Percentiles rank a stretch among this genome's conserved stretches.
Conservation (phyloP, 2,113 vertebrate species). For the Clinocottus analis region DNA sequence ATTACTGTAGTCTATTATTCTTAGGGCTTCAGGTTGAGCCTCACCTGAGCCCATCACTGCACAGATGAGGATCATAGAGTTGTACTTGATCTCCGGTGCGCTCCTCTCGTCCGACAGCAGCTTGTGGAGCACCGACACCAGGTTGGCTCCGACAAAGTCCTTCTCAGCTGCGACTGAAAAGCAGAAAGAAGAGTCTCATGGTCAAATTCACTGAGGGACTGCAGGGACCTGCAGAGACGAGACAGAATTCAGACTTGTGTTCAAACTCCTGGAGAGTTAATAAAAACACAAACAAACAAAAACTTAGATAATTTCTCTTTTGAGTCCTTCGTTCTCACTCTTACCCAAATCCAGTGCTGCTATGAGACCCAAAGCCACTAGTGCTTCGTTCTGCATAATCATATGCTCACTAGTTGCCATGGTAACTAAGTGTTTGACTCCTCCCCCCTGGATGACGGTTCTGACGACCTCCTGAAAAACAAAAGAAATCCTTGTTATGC, state of each 20-base stretch:
- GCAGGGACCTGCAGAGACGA: background rate
- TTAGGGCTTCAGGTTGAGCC: constrained; percentile 44
- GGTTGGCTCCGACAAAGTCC: constrained; percentile 90
- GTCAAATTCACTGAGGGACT: background rate
- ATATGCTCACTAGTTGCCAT: constrained; percentile 99
- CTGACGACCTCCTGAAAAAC: constrained; percentile 91
- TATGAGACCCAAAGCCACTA: constrained; percentile 96
- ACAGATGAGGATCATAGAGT: constrained; percentile 98
- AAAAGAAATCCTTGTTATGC: too few relatives aligned
- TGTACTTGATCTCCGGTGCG: constrained; percentile 98
- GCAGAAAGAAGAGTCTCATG: background rate
- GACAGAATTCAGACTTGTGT: background rate
- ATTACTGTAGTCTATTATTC: too few relatives aligned
- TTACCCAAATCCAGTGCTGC: constrained; percentile 95
- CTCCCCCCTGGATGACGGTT: constrained; percentile 92
- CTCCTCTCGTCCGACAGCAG: constrained; percentile 94
- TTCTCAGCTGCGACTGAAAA: constrained; percentile 91
- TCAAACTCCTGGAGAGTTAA: background rate
- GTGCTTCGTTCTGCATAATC: constrained; percentile 99
- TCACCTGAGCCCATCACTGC: constrained; percentile 95
- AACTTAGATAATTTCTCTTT: background rate
- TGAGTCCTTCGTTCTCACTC: background rate
- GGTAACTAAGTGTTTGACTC: constrained; percentile 95
- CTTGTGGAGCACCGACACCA: constrained; percentile 95
- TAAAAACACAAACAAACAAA: too few relatives aligned